A percentile compares a stretch with the other conserved stretches of the same genome.
Evolutionary conservation across 2,113 vertebrate species (phyloP).

Genomic region (Microcebus lehilahytsara): DNA sequence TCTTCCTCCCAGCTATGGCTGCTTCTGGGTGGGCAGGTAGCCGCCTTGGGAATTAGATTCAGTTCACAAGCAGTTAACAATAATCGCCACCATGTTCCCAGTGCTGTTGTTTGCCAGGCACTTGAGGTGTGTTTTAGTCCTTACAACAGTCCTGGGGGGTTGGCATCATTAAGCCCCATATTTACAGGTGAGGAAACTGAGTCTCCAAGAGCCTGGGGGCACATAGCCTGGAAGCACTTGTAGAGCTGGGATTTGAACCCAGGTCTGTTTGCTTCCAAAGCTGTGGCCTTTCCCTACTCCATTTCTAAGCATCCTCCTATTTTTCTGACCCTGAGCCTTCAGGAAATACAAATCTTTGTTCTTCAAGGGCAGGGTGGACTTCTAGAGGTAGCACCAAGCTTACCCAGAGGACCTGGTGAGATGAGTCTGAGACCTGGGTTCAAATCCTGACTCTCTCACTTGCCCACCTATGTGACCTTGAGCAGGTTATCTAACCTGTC

Average conservation of each 20-base stretch:
- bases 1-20: background rate
- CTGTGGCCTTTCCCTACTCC: background rate
- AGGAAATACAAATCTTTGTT: constrained; percentile 46
- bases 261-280: constrained; percentile 44
- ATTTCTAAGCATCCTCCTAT: constrained; percentile 20
- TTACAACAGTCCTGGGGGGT: constrained; percentile 11
- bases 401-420: background rate
- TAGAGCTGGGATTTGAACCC: constrained; percentile 19
- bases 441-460: constrained; percentile 11
- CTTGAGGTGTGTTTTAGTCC: background rate
- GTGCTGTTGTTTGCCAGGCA: background rate
- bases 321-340: constrained; percentile 16
- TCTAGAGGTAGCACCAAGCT: constrained; percentile 17
- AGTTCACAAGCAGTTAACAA: background rate
- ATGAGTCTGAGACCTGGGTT: constrained; percentile 12
- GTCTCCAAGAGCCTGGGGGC: background rate
- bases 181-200: constrained; percentile 54
- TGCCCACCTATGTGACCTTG: background rate
- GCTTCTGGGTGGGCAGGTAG: background rate
- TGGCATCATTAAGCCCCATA: constrained; percentile 18
- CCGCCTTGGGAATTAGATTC: constrained; percentile 23
- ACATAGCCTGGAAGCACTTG: constrained; percentile 19
- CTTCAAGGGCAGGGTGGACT: background rate
- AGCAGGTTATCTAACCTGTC: background rate
- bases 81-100: background rate